Evolutionary conservation across 2,113 vertebrate genomes (phyloP), one percentile per base, ranked within the genome.

Genomic region (Ailuropoda melanoleuca): DNA sequence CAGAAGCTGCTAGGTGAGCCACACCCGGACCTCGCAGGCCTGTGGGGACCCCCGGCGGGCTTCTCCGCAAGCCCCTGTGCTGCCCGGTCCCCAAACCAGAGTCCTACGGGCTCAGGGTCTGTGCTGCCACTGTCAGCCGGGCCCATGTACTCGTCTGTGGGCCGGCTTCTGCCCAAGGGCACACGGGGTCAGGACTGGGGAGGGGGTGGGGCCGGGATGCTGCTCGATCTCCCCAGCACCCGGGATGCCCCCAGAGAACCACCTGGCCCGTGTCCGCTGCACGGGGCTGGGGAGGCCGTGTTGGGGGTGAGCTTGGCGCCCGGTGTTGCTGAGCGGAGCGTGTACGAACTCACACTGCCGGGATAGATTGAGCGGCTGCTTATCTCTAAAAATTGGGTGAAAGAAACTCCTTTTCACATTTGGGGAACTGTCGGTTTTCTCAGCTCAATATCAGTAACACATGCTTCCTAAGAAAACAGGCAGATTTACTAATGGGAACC

Each of bases 1-100:
- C 99, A 99, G 98, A 99, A 99, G 98, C 99, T 99, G 98, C 99
- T 99, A 97, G 99, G 99, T 99, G 98, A 99, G 84, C 68, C 0
- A 18, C 15, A 0, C 0, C 0, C 0, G 1, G 23, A 2, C 11
- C 15, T 6, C 15, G 9, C 12, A 8, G 34, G 77, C 11, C 60
- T 29, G 26, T 11, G 4, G 58, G 24, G 58, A 24, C 13, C 13
- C 50, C 50, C 50, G 13, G 43, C 50, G 13, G 50, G 50, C 77
- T 31, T 60, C 43, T 34, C 12, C 31, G 17, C 1, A 1, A 48
- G n/a, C 17, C n/a, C 17, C 31, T 0, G n/a, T 21, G 89, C 55
- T 53, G 53, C 53, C 15, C 13, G 14, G 53, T 11, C 53, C 43
- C 43, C 43, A 43, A 43, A 43, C 43, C 43, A 43, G 43, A 43